Base-by-base conservation (phyloP, 2,888 invertebrate species). In the Dynastes maya region DNA sequence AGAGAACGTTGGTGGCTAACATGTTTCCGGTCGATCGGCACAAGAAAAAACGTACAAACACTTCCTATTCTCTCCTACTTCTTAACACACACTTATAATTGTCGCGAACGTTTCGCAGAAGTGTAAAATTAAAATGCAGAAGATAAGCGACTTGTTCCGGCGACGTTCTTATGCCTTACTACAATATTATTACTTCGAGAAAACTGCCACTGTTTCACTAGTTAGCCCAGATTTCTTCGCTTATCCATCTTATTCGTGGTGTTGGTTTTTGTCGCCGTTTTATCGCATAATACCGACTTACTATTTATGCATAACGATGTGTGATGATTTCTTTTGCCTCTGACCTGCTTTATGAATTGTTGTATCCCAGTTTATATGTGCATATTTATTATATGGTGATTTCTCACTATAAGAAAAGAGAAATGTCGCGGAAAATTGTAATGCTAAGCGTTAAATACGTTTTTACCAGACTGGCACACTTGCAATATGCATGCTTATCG, bases 1-100 rank as follows among this genome's bases (percentile, higher is more conserved):
- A 88, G 82, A 88, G 82, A 79, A 88, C 88, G 82, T 88, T 87
- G 3, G 87, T 85, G 64, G 88, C 84, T 82, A 88, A 82, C 88
- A 88, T 88, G 65, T 61, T 78, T 78, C 72, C 78, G 37, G 29
- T 8, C 45, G 61, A 27, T 70, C 2, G 11, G 1, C 22, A 37
- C 27, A 13, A 49, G 55, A 55, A 53, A 32, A 29, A 27, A 45
- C 45, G 45, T 27, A 68, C 13, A 5, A 32, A 40, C 61, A 61
- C 72, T 45, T 40, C 16, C 45, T 45, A 45, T 45, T 45, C 22
- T 45, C 8, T 68, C 11, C 40, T 45, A 5, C 32, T 71, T 16
- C 53, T 51, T 32, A 2, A 16, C 51, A 45, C 16, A 11, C 63
- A 32, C 32, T 63, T 63, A 5, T 32, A 29, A 32, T 32, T 13